Evolutionary conservation across 2,113 vertebrate genomes (phyloP).

Genomic region (Strix aluco): DNA sequence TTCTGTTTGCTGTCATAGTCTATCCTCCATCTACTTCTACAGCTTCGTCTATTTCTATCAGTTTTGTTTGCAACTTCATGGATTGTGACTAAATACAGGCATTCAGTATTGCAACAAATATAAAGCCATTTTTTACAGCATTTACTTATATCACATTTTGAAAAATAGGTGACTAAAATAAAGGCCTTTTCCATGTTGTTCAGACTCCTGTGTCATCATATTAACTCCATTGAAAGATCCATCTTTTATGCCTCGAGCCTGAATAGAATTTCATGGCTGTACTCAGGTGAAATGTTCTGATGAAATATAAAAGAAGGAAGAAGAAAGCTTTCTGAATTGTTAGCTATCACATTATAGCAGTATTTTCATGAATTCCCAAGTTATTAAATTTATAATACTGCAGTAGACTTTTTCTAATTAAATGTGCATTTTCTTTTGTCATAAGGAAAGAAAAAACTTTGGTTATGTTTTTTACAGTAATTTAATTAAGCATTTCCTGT

Average conservation of each 20-base stretch:
- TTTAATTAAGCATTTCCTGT: constrained; percentile 87
- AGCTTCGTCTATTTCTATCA: background rate
- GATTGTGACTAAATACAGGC: background rate
- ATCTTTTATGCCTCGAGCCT: background rate
- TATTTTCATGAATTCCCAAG: constrained; percentile 32
- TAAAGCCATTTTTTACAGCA: background rate
- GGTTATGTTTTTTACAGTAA: constrained; percentile 78
- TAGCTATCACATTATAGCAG: background rate
- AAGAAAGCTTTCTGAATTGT: background rate
- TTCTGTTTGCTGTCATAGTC: background rate
- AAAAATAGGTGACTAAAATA: background rate
- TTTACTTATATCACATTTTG: background rate
- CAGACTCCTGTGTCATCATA: background rate
- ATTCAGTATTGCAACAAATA: background rate
- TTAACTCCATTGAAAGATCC: background rate
- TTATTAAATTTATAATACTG: constrained; percentile 47
- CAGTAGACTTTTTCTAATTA: constrained; percentile 56
- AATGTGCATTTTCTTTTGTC: constrained; percentile 65
- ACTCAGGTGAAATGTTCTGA: background rate
- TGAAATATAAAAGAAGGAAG: background rate
- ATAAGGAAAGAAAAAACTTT: constrained; percentile 42
- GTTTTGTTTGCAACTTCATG: background rate
- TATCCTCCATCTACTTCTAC: background rate
- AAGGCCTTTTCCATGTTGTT: background rate
- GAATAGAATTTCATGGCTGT: background rate